Base-by-base conservation (phyloP, 2,888 invertebrate genomes). In the Brachypalpus laphriformis region DNA sequence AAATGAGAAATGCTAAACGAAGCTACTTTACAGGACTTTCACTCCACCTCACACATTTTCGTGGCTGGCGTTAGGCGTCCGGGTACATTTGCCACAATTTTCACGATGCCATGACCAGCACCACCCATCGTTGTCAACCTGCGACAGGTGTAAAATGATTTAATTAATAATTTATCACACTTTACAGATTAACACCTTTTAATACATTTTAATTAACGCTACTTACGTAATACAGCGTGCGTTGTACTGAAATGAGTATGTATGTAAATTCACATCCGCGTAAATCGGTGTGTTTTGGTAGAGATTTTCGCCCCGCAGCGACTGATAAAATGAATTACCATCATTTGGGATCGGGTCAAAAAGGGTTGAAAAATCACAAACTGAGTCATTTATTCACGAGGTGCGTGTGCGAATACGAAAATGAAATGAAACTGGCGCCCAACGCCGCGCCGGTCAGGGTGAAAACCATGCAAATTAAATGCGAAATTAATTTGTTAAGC, bases 121-220 rank as follows among this genome's bases (percentile, higher is more conserved):
- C 14, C 34, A 6, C 61, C 8, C 45, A 54, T 28, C 61, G 18
- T 11, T 18, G 25, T 34, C 65, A 49, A 59, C 51, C 63, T 34
- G 56, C 11, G 42, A 40, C 57, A 70, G 70, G 65, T 70, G 74
- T 42, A 80, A 81, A 81, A 76, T 81, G 61, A 85, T 81, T 81
- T 81, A 71, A 85, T 85, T 75, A 81, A 76, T 85, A 76, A 70
- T 85, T 85, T 70, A 85, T 85, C 65, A 45, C 70, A 75, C 63
- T 81, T 81, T 81, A 81, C 85, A 75, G 85, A 85, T 81, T 75
- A 85, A 85, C 76, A 81, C 85, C 85, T 76, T 68, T 75, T 71
- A 65, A 85, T 85, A 76, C 75, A 76, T 81, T 85, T 85, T 76
- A 85, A 85, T 81, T 85, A 83, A 63, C 80, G 40, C 34, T 16